Conservation (phyloP, 1,140 invertebrate species). For the Zeugodacus cucurbitae region DNA sequence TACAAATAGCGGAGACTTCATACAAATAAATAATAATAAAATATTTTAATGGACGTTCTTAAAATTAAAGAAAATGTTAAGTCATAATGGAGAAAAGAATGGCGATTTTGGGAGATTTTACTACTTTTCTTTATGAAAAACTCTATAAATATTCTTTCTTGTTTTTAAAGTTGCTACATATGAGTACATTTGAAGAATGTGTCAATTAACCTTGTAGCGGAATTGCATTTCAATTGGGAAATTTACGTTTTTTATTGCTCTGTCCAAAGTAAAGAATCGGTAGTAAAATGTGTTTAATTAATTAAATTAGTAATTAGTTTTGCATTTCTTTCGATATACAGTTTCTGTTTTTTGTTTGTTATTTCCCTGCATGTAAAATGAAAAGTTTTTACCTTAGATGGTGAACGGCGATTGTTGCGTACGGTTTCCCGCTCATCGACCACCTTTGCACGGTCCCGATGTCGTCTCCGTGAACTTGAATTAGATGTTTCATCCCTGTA, state of each 20-base stretch:
- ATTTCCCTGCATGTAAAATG: constrained; percentile 56
- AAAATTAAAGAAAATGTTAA: background rate
- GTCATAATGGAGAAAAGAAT: background rate
- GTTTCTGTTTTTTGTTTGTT: constrained; percentile 11
- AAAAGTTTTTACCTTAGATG: constrained; percentile 66
- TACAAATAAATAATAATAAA: background rate
- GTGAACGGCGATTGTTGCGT: constrained; percentile 62
- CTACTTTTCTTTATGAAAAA: background rate
- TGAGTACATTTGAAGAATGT: background rate
- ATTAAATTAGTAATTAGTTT: constrained; percentile 5
- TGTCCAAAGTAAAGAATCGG: background rate
- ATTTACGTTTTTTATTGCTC: background rate
- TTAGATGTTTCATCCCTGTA: constrained; percentile 68
- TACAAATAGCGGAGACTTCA: background rate
- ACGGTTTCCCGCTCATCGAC: constrained; percentile 60
- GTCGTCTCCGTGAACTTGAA: constrained; percentile 60
- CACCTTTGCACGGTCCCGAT: constrained; percentile 59
- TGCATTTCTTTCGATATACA: background rate
- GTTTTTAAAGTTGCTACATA: background rate
- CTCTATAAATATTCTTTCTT: background rate
- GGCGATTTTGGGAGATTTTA: background rate
- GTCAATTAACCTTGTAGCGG: background rate
- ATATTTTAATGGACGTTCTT: background rate
- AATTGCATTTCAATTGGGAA: background rate
- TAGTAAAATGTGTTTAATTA: background rate